Base-by-base conservation (phyloP, 2,797 vertebrate species). In the Acridotheres tristis region DNA sequence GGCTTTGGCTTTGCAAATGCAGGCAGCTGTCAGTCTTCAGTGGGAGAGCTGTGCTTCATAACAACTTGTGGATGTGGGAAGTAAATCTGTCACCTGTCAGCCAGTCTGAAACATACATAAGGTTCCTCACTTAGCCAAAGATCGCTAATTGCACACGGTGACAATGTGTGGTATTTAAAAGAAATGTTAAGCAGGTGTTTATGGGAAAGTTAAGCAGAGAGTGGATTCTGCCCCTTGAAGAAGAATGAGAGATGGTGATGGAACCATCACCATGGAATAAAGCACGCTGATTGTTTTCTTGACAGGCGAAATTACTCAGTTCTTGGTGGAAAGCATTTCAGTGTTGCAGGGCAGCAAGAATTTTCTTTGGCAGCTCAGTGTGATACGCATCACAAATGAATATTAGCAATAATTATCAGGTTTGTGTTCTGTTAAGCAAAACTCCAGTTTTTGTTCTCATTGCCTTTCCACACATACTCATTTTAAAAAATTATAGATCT, bases 221-320 rank as follows among this genome's bases (percentile, higher is more conserved):
- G 29, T 26, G 4, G 66, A 47, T 96, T 92, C 75, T 95, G 36
- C 42, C 38, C 22, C 83, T 87, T 47, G 67, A 57, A 82, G 71
- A 74, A 93, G 72, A 89, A 78, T 1, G 30, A 81, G 85, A 69
- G 62, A 81, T 43, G 68, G 34, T 93, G 89, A 55, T 91, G 71
- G 50, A 95, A 81, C 32, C 5, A 7, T 38, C 20, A 80, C 79
- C 88, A 29, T 26, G 74, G 78, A 91, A 90, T 79, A 74, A 85
- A 91, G 65, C n/a, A 32, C 0, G 0, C 38, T 54, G 74, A 81
- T 91, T 93, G 45, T 94, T 94, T 94, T 76, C 90, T 85, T 94
- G 95, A 96, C 96, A 96, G 63, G 91, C 50, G 76, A 84, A 96
- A 96, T 96, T 96, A 93, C 67, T 91, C 85, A 85, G 74, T 79